phyloP scores from a whole-genome alignment of 1,140 invertebrate genomes.

The Drosophila pachea region DNA sequence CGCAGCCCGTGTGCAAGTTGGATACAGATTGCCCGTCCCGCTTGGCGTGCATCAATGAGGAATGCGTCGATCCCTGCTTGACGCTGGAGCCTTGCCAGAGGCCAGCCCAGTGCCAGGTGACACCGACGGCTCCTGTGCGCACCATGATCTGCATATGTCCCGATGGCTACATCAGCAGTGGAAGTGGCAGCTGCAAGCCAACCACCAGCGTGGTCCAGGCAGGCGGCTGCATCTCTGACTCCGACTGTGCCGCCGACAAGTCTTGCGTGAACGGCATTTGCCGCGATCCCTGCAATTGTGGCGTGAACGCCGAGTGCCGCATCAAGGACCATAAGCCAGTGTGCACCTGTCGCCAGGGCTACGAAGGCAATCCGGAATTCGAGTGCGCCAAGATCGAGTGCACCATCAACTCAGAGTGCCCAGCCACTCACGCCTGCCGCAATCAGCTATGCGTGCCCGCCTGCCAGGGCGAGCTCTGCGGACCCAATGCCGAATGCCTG shows the following conservation, averaged over 20 bases:
- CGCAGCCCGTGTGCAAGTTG: constrained; percentile 86
- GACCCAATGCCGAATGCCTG: constrained; percentile 86
- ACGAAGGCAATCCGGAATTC: constrained; percentile 88
- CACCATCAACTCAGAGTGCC: constrained; percentile 86
- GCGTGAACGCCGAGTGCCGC: constrained; percentile 88
- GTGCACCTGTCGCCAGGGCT: constrained; percentile 89
- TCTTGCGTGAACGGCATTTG: constrained; percentile 90
- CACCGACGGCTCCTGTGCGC: constrained; percentile 88
- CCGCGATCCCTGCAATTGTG: constrained; percentile 89
- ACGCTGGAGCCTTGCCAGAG: constrained; percentile 87
- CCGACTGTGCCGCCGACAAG: constrained; percentile 86
- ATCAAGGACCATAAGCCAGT: constrained; percentile 90
- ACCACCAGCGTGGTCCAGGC: constrained; percentile 83
- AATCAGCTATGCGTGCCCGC: constrained; percentile 89
- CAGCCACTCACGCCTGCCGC: constrained; percentile 87
- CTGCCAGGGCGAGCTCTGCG: constrained; percentile 86
- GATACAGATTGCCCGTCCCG: constrained; percentile 90
- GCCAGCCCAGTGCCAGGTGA: constrained; percentile 89
- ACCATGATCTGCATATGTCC: constrained; percentile 94
- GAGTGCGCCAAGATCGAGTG: constrained; percentile 87
- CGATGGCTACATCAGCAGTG: constrained; percentile 90
- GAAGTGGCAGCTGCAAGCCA: constrained; percentile 88
- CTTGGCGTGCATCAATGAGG: constrained; percentile 88
- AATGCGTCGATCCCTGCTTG: constrained; percentile 90
- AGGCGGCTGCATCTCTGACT: constrained; percentile 86